Conservation (phyloP, 2,888 invertebrate species). For the Hypena proboscidalis region DNA sequence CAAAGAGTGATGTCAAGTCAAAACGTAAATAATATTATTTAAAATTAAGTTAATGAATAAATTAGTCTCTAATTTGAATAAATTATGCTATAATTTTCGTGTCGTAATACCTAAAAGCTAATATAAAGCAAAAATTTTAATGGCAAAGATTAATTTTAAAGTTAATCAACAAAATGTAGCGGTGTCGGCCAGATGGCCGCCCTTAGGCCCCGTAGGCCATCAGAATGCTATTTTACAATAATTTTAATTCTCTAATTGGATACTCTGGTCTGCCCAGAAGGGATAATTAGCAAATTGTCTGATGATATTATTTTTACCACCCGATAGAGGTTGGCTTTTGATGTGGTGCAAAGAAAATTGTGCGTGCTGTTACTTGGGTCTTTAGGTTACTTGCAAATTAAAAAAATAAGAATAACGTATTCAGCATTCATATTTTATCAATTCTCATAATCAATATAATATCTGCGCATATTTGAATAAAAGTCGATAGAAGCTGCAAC, state of each 20-base stretch:
- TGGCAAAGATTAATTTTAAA: constrained; percentile 45
- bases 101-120: constrained; percentile 32
- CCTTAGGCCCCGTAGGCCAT: constrained; percentile 53
- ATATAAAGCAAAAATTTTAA: constrained; percentile 37
- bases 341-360: constrained; percentile 27
- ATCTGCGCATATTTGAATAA: too few species aligned
- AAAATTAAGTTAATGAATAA: too few species aligned
- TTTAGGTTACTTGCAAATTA: too few species aligned
- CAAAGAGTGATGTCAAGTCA: too few species aligned
- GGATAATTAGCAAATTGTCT: constrained; percentile 76
- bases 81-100: too few species aligned
- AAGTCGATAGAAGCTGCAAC: too few species aligned
- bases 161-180: constrained; percentile 65
- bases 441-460: too few species aligned
- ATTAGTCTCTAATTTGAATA: too few species aligned
- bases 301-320: constrained; percentile 66
- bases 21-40: too few species aligned
- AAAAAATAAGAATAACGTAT: too few species aligned
- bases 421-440: too few species aligned
- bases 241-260: constrained; percentile 78
- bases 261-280: constrained; percentile 44
- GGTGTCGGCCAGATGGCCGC: constrained; percentile 66
- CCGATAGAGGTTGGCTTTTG: constrained; percentile 43
- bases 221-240: constrained; percentile 72
- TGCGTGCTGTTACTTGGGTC: too few species aligned